Evolutionary conservation across 2,797 vertebrate genomes (phyloP).

Genomic region (Heteromormyrus szaboi): DNA sequence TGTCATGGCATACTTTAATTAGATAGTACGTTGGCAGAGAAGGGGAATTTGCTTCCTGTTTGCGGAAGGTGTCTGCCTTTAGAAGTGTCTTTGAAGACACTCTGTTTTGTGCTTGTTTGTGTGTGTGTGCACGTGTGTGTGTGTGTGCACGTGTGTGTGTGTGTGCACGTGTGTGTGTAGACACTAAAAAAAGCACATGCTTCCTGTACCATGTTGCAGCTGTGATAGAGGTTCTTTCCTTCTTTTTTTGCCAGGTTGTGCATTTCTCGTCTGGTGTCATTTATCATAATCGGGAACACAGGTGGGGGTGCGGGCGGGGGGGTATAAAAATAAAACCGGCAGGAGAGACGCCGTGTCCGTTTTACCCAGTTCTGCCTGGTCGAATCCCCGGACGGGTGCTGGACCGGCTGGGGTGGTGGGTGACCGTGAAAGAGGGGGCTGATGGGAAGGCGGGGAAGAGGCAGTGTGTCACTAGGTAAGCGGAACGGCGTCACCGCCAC

Average conservation of each 20-base stretch:
- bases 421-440: not conserved
- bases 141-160: not conserved
- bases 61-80: slow-evolving; percentile 30
- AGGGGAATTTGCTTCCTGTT: slow-evolving; percentile 29
- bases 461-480: slow-evolving; percentile 10
- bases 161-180: slow-evolving; percentile 21
- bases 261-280: slow-evolving; percentile 51
- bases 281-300: slow-evolving; percentile 71
- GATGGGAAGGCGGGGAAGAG: not conserved
- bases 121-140: not conserved
- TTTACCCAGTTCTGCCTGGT: not conserved
- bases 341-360: slow-evolving; percentile 26
- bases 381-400: not conserved
- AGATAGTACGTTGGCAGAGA: slow-evolving; percentile 32
- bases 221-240: slow-evolving; percentile 29
- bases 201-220: slow-evolving; percentile 55
- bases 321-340: slow-evolving; percentile 28
- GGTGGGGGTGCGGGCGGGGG: slow-evolving; percentile 37
- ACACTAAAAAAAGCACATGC: slow-evolving; percentile 51
- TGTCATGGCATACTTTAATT: slow-evolving; percentile 34
- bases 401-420: not conserved
- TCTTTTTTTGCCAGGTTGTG: slow-evolving; percentile 47
- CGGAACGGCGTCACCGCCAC: not conserved
- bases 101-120: not conserved
- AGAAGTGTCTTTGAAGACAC: slow-evolving; percentile 47